Conservation (phyloP, 2,113 vertebrate species). For the Zeus faber region DNA sequence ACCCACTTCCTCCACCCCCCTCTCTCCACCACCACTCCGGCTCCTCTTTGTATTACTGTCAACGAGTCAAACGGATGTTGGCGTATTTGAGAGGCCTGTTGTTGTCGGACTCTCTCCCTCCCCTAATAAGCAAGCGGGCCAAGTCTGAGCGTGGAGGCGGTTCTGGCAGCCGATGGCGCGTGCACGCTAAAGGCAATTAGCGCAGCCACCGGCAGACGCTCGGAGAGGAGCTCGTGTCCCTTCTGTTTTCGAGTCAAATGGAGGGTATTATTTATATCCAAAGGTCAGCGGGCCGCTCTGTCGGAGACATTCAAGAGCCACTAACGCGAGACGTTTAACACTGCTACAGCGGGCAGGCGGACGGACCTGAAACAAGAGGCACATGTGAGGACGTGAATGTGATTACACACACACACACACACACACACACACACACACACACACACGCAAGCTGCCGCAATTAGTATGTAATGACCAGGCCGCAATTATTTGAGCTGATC, state of each 20-base stretch:
- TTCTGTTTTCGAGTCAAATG: slow-evolving; percentile 54
- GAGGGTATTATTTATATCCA: slow-evolving; percentile 59
- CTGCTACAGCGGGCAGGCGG: background rate
- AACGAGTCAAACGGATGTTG: slow-evolving; percentile 70
- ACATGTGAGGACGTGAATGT: background rate
- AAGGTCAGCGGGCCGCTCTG: slow-evolving; percentile 49
- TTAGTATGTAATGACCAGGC: no score
- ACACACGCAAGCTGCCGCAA: no score
- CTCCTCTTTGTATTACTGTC: slow-evolving; percentile 50
- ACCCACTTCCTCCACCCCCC: background rate
- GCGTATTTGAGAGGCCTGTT: slow-evolving; percentile 60
- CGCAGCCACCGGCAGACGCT: slow-evolving; percentile 53
- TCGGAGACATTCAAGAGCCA: slow-evolving; percentile 44
- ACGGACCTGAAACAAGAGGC: slow-evolving; percentile 9
- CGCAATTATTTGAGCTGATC: no score
- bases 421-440: background rate
- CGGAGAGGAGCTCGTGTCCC: slow-evolving; percentile 29
- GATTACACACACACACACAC: no score
- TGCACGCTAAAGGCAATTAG: slow-evolving; percentile 69
- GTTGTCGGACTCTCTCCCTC: slow-evolving; percentile 61
- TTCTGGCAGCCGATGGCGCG: slow-evolving; percentile 59
- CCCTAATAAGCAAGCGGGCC: background rate
- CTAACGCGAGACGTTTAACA: slow-evolving; percentile 41
- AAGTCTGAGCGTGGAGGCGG: slow-evolving; percentile 33
- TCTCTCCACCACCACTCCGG: background rate